A percentile compares a stretch with the other conserved stretches of the same genome.
phyloP scores from a whole-genome alignment of 2,797 vertebrate species.

The Philypnodon macrostomus region DNA sequence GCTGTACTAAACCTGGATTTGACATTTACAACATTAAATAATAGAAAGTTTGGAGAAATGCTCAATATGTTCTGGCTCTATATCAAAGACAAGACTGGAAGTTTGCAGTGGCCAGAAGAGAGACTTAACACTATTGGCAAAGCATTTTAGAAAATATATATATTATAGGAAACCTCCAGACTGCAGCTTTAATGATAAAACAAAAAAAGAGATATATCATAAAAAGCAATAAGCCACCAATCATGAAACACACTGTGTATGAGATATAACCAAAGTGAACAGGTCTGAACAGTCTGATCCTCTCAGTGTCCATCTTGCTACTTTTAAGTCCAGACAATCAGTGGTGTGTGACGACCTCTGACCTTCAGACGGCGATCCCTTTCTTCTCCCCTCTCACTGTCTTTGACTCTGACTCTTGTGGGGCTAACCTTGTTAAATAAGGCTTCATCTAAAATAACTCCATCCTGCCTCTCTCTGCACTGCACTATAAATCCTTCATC shows the following conservation, averaged over 20 bases:
- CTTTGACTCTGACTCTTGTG: slow-evolving; percentile 25
- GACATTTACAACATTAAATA: too few species aligned
- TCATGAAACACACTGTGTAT: background rate
- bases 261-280: slow-evolving; percentile 6
- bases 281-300: background rate
- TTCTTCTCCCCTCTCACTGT: background rate
- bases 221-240: background rate
- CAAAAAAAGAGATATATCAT: background rate
- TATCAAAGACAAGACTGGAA: too few species aligned
- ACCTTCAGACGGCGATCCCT: slow-evolving; percentile 17
- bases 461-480: slow-evolving; percentile 42
- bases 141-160: too few species aligned
- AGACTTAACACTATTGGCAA: too few species aligned
- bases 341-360: slow-evolving; percentile 28
- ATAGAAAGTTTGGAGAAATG: too few species aligned
- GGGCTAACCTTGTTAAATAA: slow-evolving; percentile 56
- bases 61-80: too few species aligned
- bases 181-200: too few species aligned
- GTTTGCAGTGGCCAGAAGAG: too few species aligned
- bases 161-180: too few species aligned
- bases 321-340: slow-evolving; percentile 11
- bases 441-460: slow-evolving; percentile 55
- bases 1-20: too few species aligned
- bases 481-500: slow-evolving; percentile 50
- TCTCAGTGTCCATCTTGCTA: slow-evolving; percentile 2